Evolutionary conservation across 2,888 invertebrate genomes (phyloP).

Genomic region (Merodon equestris): DNA sequence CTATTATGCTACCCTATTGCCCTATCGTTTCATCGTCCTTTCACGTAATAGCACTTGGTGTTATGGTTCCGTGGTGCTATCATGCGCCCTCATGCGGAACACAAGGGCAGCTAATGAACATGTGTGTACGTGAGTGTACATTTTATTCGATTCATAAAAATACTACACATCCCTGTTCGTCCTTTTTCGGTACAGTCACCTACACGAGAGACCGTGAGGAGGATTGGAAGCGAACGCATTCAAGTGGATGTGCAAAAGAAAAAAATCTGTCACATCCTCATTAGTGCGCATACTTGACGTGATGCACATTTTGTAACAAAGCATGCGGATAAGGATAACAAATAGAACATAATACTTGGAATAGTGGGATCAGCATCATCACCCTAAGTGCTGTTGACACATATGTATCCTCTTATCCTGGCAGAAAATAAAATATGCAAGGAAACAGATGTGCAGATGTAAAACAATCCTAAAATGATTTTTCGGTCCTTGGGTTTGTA

Average conservation of each 20-base stretch:
- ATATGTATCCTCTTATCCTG: slow-evolving; percentile 18
- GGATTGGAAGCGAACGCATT: background rate
- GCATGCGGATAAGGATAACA: slow-evolving; percentile 16
- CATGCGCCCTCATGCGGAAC: slow-evolving; percentile 23
- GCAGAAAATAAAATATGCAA: slow-evolving; percentile 4
- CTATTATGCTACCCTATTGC: no score
- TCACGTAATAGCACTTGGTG: no score
- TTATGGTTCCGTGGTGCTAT: background rate
- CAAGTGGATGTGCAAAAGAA: slow-evolving; percentile 30
- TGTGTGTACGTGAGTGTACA: slow-evolving; percentile 38
- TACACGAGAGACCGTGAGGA: background rate
- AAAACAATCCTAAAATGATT: no score
- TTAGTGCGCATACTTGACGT: slow-evolving; percentile 42
- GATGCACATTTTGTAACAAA: slow-evolving; percentile 58
- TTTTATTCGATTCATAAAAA: slow-evolving; percentile 38
- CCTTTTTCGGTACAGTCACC: background rate
- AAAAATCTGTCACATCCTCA: slow-evolving; percentile 52
- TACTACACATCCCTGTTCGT: no score
- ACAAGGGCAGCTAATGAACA: slow-evolving; percentile 56
- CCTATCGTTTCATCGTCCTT: no score
- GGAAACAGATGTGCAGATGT: background rate
- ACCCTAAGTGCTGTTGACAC: slow-evolving; percentile 60
- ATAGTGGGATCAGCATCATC: slow-evolving; percentile 43
- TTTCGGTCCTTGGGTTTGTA: no score
- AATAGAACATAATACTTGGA: slow-evolving; percentile 28